These are phyloP conservation scores for Trissolcus japonicus DNA, from an alignment of 2,888 invertebrate species.

Conservation along the genomic window DNA sequence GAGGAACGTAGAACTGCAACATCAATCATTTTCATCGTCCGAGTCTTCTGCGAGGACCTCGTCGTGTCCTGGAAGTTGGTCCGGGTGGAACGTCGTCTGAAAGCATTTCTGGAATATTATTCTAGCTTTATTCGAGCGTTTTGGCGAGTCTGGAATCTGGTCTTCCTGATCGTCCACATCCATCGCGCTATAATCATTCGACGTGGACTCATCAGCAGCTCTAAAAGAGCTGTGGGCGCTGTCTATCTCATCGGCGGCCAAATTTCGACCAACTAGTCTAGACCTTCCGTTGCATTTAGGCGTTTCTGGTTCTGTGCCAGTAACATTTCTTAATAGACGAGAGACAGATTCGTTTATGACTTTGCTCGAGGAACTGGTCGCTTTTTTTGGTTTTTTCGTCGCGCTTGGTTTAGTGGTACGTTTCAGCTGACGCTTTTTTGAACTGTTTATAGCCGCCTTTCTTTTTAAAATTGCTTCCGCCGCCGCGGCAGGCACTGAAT, in stretches of 20 bases:
- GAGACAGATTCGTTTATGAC: slow-evolving; percentile 8
- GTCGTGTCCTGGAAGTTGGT: slow-evolving; percentile 78
- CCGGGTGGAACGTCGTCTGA: slow-evolving; percentile 83
- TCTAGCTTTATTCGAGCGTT: slow-evolving; percentile 79
- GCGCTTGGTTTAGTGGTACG: slow-evolving; percentile 25
- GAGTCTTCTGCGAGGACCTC: slow-evolving; percentile 84
- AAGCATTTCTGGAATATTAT: slow-evolving; percentile 85
- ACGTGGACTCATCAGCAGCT: slow-evolving; percentile 22
- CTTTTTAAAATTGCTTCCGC: slow-evolving; percentile 12
- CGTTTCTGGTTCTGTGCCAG: slow-evolving; percentile 26
- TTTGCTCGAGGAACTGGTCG: slow-evolving; percentile 4
- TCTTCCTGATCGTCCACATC: slow-evolving; percentile 69
- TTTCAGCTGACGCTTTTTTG: slow-evolving; percentile 39
- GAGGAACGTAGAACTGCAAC: neutral
- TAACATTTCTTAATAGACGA: slow-evolving; percentile 5
- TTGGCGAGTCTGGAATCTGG: slow-evolving; percentile 80
- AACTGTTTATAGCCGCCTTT: slow-evolving; percentile 13
- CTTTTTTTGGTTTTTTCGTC: slow-evolving; percentile 29
- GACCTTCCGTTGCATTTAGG: slow-evolving; percentile 28
- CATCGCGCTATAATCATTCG: slow-evolving; percentile 56
- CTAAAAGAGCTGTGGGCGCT: slow-evolving; percentile 42
- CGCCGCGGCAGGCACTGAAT: slow-evolving; percentile 17
- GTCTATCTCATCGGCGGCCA: slow-evolving; percentile 12
- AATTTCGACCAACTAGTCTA: neutral
- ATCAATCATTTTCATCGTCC: slow-evolving; percentile 79